Evolutionary conservation across 2,797 vertebrate genomes (phyloP), one percentile per base, ranked within the genome.

Genomic region (Intellagama lesueurii): DNA sequence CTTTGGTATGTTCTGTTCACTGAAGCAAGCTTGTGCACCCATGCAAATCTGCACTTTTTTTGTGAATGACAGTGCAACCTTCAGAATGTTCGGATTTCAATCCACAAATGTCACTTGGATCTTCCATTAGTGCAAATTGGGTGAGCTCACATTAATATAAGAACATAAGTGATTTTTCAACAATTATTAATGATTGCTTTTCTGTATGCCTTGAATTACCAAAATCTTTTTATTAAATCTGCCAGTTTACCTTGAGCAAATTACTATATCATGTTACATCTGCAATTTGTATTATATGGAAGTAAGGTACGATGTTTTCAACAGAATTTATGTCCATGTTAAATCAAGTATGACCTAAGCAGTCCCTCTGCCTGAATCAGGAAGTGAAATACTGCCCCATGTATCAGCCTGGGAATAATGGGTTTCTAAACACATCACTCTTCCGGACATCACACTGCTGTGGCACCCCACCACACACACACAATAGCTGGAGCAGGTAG

Each of bases 141-240:
- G 12, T 56, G 52, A 56, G 52, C 52, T 56, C 52, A 56, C 52
- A 56, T 14, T 56, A 56, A 56, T 8, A 56, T 7, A 14, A 75
- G 32, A 35, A 2, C 72, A 75, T 35, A 69, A 40, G 19, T 32
- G 32, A 75, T 75, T 75, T 75, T 19, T 40, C 73, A 40, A 40
- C 16, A 17, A 75, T 35, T 75, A 73, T 75, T 75, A 81, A 4
- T 81, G 60, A 73, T 30, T 40, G 9, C 24, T 32, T 8, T 88
- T 76, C 76, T 83, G 85, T 81, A n/a, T 22, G 0, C 14, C 64
- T 77, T 40, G 91, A 16, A 26, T 30, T 83, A 89, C 86, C 30
- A 82, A 76, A 87, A 60, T 87, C 66, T 24, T 0, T 32, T 80
- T 88, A 66, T 86, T 91, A 78, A 86, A 81, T 87, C 91, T 87